Evolutionary conservation across 2,888 invertebrate genomes (phyloP).

Genomic region (Pyrrhosoma nymphula): DNA sequence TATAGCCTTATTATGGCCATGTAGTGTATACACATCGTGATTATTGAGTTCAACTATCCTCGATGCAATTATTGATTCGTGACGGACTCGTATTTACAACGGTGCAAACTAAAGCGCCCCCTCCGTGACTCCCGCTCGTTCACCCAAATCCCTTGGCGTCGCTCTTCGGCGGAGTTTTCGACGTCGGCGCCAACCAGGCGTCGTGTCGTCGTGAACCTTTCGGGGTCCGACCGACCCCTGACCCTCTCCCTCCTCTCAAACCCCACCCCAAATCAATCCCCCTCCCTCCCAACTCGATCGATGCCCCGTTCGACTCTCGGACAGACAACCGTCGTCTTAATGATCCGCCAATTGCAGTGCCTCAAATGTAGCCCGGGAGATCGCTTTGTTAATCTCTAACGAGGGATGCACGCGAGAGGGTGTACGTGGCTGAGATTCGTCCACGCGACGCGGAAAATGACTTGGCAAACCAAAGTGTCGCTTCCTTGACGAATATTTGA

Average conservation of each 20-base stretch:
- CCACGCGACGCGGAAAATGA: too few species aligned
- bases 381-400: too few species aligned
- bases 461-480: too few species aligned
- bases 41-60: neutral
- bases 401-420: too few species aligned
- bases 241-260: too few species aligned
- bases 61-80: neutral
- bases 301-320: neutral
- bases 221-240: neutral
- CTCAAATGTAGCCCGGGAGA: too few species aligned
- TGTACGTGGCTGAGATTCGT: too few species aligned
- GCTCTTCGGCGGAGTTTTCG: neutral
- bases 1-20: too few species aligned
- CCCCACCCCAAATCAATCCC: neutral
- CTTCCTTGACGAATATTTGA: too few species aligned
- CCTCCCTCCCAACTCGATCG: neutral
- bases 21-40: neutral
- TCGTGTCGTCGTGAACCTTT: neutral
- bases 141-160: neutral
- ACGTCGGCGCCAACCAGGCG: neutral
- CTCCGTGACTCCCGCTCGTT: neutral
- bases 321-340: too few species aligned
- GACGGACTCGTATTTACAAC: neutral
- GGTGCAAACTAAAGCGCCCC: neutral
- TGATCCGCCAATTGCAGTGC: too few species aligned